These are phyloP conservation scores for Lampropteryx suffumata DNA, from an alignment of 2,888 invertebrate genomes.

Conservation along the genomic window DNA sequence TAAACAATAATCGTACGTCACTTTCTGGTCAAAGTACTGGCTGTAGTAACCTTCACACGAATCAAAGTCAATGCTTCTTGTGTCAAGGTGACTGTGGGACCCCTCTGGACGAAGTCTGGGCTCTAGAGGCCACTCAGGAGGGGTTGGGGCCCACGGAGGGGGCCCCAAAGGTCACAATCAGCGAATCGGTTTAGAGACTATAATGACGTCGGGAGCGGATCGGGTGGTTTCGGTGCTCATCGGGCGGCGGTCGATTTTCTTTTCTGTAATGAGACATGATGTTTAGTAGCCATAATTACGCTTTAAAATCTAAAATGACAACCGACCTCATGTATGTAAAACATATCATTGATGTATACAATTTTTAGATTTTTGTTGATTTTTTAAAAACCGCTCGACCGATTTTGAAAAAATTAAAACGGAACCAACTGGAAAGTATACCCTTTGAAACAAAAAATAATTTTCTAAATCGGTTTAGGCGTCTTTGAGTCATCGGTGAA, in stretches of 20 bases:
- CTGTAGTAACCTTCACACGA: constrained; percentile 69
- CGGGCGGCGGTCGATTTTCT: constrained; percentile 82
- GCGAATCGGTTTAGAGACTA: constrained; percentile 82
- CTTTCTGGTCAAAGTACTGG: constrained; percentile 64
- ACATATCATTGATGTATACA: too few species aligned
- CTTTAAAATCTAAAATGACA: too few species aligned
- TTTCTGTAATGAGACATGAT: constrained; percentile 55
- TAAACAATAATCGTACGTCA: constrained; percentile 69
- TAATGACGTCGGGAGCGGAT: constrained; percentile 95
- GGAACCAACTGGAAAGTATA: too few species aligned
- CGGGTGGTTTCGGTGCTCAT: constrained; percentile 93
- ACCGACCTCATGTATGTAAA: too few species aligned
- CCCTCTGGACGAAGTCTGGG: constrained; percentile 61
- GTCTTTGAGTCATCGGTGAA: too few species aligned
- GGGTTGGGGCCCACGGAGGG: constrained; percentile 74
- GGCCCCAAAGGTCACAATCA: constrained; percentile 79
- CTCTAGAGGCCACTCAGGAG: constrained; percentile 59
- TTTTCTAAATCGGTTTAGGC: too few species aligned
- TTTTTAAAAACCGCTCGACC: too few species aligned
- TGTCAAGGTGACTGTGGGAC: constrained; percentile 48
- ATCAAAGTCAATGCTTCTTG: constrained; percentile 64
- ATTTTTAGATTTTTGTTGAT: too few species aligned
- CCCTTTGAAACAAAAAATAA: too few species aligned
- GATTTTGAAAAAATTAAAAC: too few species aligned
- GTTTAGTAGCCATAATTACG: too few species aligned